Evolutionary conservation across 1,140 invertebrate genomes (phyloP).

Genomic region (Gonioctena quinquepunctata): DNA sequence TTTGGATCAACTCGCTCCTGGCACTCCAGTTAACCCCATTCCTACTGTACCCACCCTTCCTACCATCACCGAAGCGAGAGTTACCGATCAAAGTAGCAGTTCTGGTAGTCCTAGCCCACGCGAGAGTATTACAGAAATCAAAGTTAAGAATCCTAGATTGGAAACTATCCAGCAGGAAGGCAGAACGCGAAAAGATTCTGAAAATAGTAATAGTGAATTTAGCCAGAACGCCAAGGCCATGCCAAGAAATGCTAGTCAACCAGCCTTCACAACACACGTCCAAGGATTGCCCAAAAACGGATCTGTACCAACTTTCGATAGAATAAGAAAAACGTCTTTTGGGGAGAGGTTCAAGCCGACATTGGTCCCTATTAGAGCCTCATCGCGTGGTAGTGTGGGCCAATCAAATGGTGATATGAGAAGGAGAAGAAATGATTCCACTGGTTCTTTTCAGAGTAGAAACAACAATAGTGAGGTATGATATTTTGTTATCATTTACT

Average conservation of each 20-base stretch:
- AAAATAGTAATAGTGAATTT: conserved; percentile 34
- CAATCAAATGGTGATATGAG: conserved; percentile 58
- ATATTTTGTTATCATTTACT: conserved; percentile 28
- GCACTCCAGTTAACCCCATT: conserved; percentile 71
- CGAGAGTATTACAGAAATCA: conserved; percentile 43
- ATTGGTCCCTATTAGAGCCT: conserved; percentile 73
- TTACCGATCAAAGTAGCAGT: conserved; percentile 65
- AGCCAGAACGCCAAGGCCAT: conserved; percentile 62
- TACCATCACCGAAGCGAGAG: conserved; percentile 83
- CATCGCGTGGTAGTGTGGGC: conserved; percentile 66
- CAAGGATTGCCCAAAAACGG: conserved; percentile 82
- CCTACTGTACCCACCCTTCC: conserved; percentile 81
- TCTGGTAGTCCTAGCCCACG: conserved; percentile 42
- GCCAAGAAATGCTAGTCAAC: conserved; percentile 81
- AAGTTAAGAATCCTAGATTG: conserved; percentile 45
- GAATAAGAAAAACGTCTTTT: conserved; percentile 78
- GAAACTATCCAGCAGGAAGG: conserved; percentile 19
- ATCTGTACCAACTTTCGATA: conserved; percentile 84
- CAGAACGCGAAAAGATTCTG: conserved; percentile 4
- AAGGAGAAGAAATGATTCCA: conserved; percentile 61
- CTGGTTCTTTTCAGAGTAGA: conserved; percentile 63
- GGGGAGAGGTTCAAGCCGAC: conserved; percentile 79
- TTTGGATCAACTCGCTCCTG: conserved; percentile 75
- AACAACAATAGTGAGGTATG: conserved; percentile 65
- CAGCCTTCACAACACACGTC: conserved; percentile 79